Evolutionary conservation across 53 echinoderm and acorn worm genomes (phyloP), one percentile per base, ranked within the genome.

Genomic region (Zoroaster sp.): DNA sequence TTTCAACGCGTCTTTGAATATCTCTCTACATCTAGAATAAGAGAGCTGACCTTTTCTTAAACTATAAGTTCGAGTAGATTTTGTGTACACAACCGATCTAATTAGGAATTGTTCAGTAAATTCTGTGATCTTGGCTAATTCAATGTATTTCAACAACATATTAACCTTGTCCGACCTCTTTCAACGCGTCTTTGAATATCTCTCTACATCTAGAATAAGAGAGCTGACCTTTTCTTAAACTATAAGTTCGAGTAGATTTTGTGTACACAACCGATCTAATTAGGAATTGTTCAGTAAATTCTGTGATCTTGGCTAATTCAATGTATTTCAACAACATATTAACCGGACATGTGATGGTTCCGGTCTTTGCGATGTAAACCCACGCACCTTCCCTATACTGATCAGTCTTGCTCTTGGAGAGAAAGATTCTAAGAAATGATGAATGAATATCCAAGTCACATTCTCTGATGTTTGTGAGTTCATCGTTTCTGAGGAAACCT

Each of bases 141-240:
- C n/a, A n/a, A n/a, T n/a, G n/a, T n/a, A n/a, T n/a, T n/a, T n/a
- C n/a, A n/a, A n/a, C n/a, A n/a, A n/a, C n/a, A n/a, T n/a, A n/a
- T n/a, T n/a, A n/a, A n/a, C n/a, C n/a, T n/a, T n/a, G n/a, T n/a
- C n/a, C n/a, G n/a, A n/a, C n/a, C n/a, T n/a, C n/a, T n/a, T n/a
- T n/a, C n/a, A n/a, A n/a, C n/a, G n/a, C n/a, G n/a, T n/a, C n/a
- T n/a, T n/a, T n/a, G n/a, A n/a, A n/a, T n/a, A n/a, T n/a, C n/a
- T n/a, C 89, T 12, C 78, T 68, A 36, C 89, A 89, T 65, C 83
- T 73, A 17, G 83, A 20, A 34, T 90, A 90, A 4, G 90, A 90
- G 0, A 90, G 4, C 17, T 83, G 71, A 3, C 75, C 75, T 33
- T 37, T n/a, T 5, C 83, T 73, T 3, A 76, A 23, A 4, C 7